phyloP scores from a whole-genome alignment of 2,888 invertebrate genomes.

The Ophion obscuratus region DNA sequence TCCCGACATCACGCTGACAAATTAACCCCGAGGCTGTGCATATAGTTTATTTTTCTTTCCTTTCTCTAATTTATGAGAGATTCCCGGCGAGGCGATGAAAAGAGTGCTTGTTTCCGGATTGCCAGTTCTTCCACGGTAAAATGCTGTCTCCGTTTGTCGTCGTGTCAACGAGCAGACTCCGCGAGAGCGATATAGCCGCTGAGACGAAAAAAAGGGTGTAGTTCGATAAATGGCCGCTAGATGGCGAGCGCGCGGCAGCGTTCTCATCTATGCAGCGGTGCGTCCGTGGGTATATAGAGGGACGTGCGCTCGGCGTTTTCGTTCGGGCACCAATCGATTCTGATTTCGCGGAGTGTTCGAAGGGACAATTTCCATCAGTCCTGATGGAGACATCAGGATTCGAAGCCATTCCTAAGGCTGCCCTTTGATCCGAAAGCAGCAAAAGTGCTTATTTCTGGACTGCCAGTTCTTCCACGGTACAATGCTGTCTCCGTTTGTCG shows the following conservation, averaged over 20 bases:
- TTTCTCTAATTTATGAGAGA: constrained; percentile 37
- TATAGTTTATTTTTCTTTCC: background rate
- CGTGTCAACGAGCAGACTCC: no score
- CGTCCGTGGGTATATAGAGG: background rate
- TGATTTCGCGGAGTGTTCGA: background rate
- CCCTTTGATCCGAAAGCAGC: constrained; percentile 45
- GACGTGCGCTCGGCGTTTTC: background rate
- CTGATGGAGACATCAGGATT: constrained; percentile 5
- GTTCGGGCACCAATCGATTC: background rate
- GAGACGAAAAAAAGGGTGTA: background rate
- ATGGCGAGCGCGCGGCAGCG: background rate
- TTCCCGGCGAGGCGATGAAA: background rate
- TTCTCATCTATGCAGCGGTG: background rate
- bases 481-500: no score
- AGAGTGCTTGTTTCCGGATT: no score
- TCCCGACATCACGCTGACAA: constrained; percentile 25
- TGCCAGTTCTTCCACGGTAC: no score
- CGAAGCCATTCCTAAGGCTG: constrained; percentile 21
- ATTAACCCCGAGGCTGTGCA: background rate
- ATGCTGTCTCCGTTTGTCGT: no score
- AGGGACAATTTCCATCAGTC: constrained; percentile 13
- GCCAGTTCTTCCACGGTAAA: no score
- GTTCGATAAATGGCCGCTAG: constrained; percentile 1
- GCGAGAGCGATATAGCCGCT: background rate
- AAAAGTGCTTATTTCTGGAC: background rate